These are phyloP conservation scores for Mixornis gularis DNA, from an alignment of 2,113 vertebrate species.

Conservation along the genomic window DNA sequence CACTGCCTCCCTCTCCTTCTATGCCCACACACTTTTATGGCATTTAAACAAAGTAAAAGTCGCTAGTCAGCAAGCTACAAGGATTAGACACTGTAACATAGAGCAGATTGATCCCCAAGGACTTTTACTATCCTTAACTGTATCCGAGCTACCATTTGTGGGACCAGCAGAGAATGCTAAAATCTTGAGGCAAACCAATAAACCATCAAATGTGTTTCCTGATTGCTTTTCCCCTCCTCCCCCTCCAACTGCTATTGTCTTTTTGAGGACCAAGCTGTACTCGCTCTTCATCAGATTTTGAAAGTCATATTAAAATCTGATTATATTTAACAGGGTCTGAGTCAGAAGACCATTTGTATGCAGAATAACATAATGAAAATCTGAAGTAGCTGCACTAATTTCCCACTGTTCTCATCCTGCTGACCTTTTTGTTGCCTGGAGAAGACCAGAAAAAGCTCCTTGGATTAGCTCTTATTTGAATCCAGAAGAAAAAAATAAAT, in stretches of 20 bases:
- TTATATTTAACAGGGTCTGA: background rate
- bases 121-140: background rate
- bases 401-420: background rate
- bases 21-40: accelerated
- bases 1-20: background rate
- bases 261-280: background rate
- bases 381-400: background rate
- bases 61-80: background rate
- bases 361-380: background rate
- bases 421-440: background rate
- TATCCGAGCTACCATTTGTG: background rate
- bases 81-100: background rate
- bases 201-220: background rate
- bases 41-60: background rate
- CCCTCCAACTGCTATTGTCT: background rate
- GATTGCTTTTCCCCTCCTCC: accelerated
- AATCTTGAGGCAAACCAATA: background rate
- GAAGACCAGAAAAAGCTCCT: background rate
- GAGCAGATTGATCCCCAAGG: background rate
- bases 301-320: background rate
- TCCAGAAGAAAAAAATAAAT: background rate
- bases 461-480: background rate
- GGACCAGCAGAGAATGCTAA: background rate
- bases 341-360: background rate
- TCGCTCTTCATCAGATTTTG: background rate